Conservation (phyloP, 2,113 vertebrate genomes). For the Gavia stellata region DNA sequence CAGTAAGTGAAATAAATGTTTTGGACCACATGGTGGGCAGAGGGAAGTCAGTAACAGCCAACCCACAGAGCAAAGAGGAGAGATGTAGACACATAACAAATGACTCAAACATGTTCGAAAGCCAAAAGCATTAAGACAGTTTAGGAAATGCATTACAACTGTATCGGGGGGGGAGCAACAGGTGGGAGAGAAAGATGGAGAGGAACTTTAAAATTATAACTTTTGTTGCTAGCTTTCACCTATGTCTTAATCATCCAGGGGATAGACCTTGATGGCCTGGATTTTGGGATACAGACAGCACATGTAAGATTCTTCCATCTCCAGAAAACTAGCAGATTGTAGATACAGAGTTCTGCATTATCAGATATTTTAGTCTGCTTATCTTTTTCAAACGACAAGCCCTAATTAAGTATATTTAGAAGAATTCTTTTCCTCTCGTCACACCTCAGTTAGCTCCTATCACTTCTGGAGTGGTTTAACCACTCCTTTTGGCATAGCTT, state of each 20-base stretch:
- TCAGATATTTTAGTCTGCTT: background rate
- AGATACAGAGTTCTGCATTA: background rate
- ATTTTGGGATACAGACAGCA: background rate
- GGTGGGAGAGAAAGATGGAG: background rate
- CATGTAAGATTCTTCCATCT: background rate
- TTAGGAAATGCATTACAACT: background rate
- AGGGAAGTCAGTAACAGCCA: background rate
- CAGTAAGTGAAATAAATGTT: background rate
- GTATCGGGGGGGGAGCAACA: background rate
- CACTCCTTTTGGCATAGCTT: background rate
- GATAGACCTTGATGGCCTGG: background rate
- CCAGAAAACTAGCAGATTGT: background rate
- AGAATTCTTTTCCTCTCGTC: background rate
- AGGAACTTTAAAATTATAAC: background rate
- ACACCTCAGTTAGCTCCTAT: background rate
- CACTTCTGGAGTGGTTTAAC: background rate
- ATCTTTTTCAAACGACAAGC: background rate
- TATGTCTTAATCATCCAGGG: background rate
- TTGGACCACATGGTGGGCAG: background rate
- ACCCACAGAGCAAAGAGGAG: background rate
- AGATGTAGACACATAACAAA: background rate
- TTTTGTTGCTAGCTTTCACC: background rate
- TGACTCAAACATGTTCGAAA: background rate
- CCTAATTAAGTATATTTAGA: background rate
- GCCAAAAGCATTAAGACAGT: background rate